Percentiles rank a stretch among this genome's conserved stretches.
Conservation (phyloP, 1,140 invertebrate species). For the Pentalonia nigronervosa region DNA sequence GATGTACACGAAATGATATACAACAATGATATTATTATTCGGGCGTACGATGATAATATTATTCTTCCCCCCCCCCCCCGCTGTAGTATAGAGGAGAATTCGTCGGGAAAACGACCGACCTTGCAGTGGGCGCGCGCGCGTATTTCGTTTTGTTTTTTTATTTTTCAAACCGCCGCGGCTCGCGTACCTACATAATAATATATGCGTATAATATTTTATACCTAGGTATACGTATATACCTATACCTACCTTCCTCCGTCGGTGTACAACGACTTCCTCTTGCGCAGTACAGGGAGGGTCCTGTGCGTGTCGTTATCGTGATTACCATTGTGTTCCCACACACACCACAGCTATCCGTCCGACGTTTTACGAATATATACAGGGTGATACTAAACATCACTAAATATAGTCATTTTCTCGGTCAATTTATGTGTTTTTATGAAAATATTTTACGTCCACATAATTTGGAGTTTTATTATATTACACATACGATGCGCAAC, state of each 20-base stretch:
- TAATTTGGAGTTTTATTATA: background rate
- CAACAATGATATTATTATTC: background rate
- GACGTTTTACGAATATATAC: background rate
- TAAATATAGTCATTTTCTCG: background rate
- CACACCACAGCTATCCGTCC: constrained; percentile 40
- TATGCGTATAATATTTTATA: background rate
- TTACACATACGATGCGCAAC: background rate
- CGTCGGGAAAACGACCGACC: constrained; percentile 22
- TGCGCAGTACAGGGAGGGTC: constrained; percentile 32
- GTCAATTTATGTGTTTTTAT: background rate
- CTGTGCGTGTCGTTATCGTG: constrained; percentile 51
- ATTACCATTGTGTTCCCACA: constrained; percentile 53
- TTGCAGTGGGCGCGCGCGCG: background rate
- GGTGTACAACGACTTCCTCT: constrained; percentile 43
- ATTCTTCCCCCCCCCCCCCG: background rate
- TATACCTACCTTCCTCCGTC: constrained; percentile 1
- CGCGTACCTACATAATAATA: background rate
- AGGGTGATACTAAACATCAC: background rate
- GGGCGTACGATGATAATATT: background rate
- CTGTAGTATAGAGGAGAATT: background rate
- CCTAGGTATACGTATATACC: background rate
- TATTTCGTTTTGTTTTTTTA: background rate
- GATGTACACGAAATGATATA: background rate
- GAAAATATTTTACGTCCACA: background rate
- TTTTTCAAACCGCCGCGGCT: background rate